Percentiles rank a stretch among this genome's conserved stretches.
Evolutionary conservation across 2,113 vertebrate genomes (phyloP).

Genomic region (Plestiodon gilberti): DNA sequence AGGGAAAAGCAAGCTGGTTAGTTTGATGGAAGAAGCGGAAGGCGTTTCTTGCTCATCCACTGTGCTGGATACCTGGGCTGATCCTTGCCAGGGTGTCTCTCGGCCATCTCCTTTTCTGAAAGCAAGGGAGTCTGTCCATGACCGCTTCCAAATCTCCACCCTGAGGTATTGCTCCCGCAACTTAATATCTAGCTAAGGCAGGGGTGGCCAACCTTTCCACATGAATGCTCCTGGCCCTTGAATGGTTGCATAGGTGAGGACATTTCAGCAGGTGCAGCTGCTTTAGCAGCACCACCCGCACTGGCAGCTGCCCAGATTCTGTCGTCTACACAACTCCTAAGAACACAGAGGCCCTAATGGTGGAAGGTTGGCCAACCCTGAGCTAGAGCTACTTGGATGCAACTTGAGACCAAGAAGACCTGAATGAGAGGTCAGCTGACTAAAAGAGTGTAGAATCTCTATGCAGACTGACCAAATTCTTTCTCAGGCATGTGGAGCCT

Average conservation of each 20-base stretch:
- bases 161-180: not conserved
- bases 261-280: too few relatives aligned
- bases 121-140: not conserved
- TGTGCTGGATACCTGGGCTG: not conserved
- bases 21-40: fast-evolving
- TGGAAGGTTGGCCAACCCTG: too few relatives aligned
- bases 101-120: not conserved
- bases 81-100: too few relatives aligned
- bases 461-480: not conserved
- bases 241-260: too few relatives aligned
- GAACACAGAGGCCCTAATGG: too few relatives aligned
- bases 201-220: too few relatives aligned
- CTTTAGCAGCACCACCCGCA: too few relatives aligned
- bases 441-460: not conserved
- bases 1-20: slow-evolving; percentile 41
- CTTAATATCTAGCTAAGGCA: too few relatives aligned
- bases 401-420: not conserved
- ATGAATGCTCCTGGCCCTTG: too few relatives aligned
- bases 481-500: not conserved
- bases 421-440: too few relatives aligned
- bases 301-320: too few relatives aligned
- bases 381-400: not conserved
- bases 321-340: too few relatives aligned
- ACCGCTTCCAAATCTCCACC: not conserved
- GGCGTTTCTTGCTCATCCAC: not conserved